A percentile compares a stretch with the other conserved stretches of the same genome.
These are phyloP conservation scores for Drosophila mayri DNA, from an alignment of 1,140 invertebrate species.

Conservation along the genomic window DNA sequence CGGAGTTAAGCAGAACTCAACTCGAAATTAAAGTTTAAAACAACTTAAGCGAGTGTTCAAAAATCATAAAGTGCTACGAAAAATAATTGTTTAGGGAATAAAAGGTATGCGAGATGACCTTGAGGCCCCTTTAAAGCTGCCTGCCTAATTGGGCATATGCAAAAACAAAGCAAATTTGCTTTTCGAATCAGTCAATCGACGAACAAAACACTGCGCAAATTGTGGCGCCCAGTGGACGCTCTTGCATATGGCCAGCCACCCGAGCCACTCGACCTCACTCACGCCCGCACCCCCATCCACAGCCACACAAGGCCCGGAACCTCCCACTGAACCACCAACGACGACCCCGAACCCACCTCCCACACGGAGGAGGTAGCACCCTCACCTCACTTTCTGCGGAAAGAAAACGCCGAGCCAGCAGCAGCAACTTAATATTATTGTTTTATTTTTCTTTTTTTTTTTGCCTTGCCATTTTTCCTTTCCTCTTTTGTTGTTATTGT, in stretches of 20 bases:
- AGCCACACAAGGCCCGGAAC: constrained; percentile 7
- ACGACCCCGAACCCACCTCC: constrained; percentile 10
- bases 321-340: constrained; percentile 2
- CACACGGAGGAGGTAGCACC: constrained; percentile 2
- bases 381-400: neutral
- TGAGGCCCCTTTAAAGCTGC: constrained; percentile 25
- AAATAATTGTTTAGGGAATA: neutral
- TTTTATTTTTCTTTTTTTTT: constrained; percentile 61
- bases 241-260: constrained; percentile 55
- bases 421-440: constrained; percentile 49
- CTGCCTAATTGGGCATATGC: constrained; percentile 30
- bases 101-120: constrained; percentile 35
- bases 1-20: neutral
- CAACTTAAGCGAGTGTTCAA: neutral
- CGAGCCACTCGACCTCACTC: constrained; percentile 28
- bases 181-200: constrained; percentile 61
- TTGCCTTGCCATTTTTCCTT: constrained; percentile 15
- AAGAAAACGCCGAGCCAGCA: constrained; percentile 24
- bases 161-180: constrained; percentile 31
- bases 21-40: neutral
- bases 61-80: constrained; percentile 8
- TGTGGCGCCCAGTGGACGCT: constrained; percentile 60
- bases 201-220: constrained; percentile 69
- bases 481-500: constrained; percentile 6
- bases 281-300: constrained; percentile 12